Evolutionary conservation across 2,797 vertebrate species (phyloP).

Genomic region (Delichon dasypus): DNA sequence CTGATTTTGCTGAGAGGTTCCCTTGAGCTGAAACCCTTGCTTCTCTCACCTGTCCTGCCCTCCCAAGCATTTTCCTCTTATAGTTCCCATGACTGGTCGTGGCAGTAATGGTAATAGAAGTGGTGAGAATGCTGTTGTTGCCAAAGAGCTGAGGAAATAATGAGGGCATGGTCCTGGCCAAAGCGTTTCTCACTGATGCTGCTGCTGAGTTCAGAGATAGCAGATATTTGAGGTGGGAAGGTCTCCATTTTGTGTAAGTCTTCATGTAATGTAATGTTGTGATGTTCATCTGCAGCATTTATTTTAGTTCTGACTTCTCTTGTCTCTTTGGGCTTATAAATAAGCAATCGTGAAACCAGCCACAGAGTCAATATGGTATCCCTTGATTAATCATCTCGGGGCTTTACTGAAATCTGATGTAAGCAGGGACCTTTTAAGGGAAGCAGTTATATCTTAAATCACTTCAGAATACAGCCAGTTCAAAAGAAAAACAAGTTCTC

Average conservation of each 20-base stretch:
- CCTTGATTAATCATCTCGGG: neutral
- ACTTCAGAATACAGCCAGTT: neutral
- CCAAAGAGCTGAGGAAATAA: neutral
- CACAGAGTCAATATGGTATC: neutral
- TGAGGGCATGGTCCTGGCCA: neutral
- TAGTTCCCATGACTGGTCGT: neutral
- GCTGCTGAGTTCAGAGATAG: neutral
- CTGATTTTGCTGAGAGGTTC: neutral
- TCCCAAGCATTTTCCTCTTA: neutral
- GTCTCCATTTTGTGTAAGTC: neutral
- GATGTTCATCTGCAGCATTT: rapidly evolving
- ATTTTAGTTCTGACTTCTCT: neutral
- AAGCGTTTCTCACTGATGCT: neutral
- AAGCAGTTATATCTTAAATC: neutral
- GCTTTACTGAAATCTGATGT: neutral
- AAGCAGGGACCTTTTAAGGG: neutral
- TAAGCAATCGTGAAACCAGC: neutral
- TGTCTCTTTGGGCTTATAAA: neutral
- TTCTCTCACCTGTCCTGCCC: neutral
- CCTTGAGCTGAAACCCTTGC: neutral
- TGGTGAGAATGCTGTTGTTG: neutral
- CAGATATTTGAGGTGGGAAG: neutral
- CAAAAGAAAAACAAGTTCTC: neutral
- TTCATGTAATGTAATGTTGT: neutral
- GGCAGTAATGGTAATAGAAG: neutral